Conservation (phyloP, 1,140 invertebrate species). For the Saccostrea glomerata region DNA sequence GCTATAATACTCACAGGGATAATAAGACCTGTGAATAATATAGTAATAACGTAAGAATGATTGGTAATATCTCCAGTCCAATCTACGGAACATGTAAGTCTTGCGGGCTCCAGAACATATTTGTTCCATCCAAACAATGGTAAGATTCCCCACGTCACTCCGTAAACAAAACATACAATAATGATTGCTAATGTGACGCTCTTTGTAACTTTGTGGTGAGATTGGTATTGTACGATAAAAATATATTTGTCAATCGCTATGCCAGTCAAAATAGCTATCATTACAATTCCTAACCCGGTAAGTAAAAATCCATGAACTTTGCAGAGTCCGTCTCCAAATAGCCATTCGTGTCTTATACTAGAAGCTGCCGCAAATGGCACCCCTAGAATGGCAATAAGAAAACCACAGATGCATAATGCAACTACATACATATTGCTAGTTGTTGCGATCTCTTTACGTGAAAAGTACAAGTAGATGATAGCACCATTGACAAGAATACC, state of each 20-base stretch:
- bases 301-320: constrained; percentile 36
- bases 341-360: constrained; percentile 13
- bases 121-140: constrained; percentile 30
- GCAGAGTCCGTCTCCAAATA: constrained; percentile 2
- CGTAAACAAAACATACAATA: constrained; percentile 1
- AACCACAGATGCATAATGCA: constrained; percentile 21
- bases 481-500: constrained; percentile 35
- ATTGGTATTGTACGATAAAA: neutral
- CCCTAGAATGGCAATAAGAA: constrained; percentile 24
- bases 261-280: constrained; percentile 38
- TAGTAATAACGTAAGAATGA: constrained; percentile 2
- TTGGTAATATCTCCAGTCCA: neutral
- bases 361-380: constrained; percentile 30
- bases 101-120: neutral
- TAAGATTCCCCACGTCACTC: neutral
- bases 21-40: constrained; percentile 12
- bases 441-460: neutral
- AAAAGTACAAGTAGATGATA: constrained; percentile 21
- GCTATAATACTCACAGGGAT: neutral
- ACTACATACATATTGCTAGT: constrained; percentile 6
- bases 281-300: constrained; percentile 27
- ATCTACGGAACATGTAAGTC: constrained; percentile 15
- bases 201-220: constrained; percentile 4
- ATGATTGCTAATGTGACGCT: neutral
- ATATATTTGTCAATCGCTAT: constrained; percentile 41